Percentiles rank a stretch among this genome's conserved stretches.
Evolutionary conservation across 2,797 vertebrate genomes (phyloP).

Genomic region (Siniperca obscura): DNA sequence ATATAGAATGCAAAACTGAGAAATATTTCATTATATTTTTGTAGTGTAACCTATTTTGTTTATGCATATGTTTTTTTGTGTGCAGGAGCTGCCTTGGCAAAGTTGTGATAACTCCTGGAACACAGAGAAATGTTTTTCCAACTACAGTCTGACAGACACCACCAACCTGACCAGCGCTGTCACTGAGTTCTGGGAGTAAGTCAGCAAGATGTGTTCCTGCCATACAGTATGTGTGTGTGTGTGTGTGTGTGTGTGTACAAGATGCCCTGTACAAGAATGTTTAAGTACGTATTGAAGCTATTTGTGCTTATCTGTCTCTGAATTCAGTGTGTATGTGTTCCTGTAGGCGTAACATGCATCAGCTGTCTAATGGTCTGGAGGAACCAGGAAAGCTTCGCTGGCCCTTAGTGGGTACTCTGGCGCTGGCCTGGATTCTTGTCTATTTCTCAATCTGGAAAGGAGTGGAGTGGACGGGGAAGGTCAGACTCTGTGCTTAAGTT

Average conservation of each 20-base stretch:
- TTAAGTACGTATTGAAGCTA: background rate
- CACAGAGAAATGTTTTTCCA: constrained; percentile 91
- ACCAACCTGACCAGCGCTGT: constrained; percentile 92
- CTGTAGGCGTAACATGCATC: constrained; percentile 92
- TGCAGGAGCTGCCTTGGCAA: constrained; percentile 92
- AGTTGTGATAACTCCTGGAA: constrained; percentile 93
- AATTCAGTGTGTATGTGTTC: constrained; percentile 22
- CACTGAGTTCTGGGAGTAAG: constrained; percentile 96
- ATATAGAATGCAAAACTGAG: background rate
- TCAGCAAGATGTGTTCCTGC: constrained; percentile 36
- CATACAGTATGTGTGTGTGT: background rate
- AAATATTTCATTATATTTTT: background rate
- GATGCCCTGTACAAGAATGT: background rate
- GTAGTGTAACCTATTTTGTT: background rate
- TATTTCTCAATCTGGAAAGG: constrained; percentile 98
- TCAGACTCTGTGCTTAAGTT: constrained; percentile 57
- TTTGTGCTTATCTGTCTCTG: constrained; percentile 24
- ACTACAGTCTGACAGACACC: constrained; percentile 92
- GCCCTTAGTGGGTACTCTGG: constrained; percentile 91
- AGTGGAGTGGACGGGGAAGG: constrained; percentile 96
- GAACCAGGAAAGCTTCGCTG: constrained; percentile 90
- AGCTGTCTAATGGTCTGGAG: constrained; percentile 88
- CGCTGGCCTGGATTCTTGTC: constrained; percentile 91
- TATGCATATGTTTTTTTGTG: constrained; percentile 1
- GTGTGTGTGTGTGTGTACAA: background rate